These are phyloP conservation scores for Pararge aegeria DNA, from an alignment of 1,140 invertebrate genomes.

Conservation along the genomic window DNA sequence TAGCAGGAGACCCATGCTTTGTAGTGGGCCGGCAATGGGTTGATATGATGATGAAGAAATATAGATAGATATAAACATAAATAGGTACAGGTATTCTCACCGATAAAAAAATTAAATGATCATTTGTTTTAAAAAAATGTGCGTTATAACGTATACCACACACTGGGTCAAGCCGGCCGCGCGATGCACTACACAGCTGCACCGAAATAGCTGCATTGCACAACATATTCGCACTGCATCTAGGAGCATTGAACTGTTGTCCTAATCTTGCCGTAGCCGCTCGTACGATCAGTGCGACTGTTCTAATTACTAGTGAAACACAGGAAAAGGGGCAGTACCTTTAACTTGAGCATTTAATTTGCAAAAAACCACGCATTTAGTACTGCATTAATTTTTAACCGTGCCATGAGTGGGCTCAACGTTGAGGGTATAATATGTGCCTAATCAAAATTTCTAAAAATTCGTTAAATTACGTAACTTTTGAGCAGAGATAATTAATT, in stretches of 20 bases:
- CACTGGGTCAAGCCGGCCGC: conserved; percentile 28
- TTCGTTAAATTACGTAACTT: conserved; percentile 7
- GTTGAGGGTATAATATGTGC: conserved; percentile 56
- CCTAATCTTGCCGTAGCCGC: conserved; percentile 56
- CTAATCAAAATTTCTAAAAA: background rate
- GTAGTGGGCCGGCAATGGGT: no score
- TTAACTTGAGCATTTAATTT: conserved; percentile 13
- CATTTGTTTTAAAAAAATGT: conserved; percentile 33
- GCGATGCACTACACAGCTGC: conserved; percentile 52
- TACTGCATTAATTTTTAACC: conserved; percentile 8
- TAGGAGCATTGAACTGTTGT: conserved; percentile 71
- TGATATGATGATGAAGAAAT: no score
- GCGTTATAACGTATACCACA: conserved; percentile 15
- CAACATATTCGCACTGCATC: conserved; percentile 75
- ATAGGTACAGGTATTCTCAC: no score
- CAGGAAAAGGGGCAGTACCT: conserved; percentile 18
- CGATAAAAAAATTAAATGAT: background rate
- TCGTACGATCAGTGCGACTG: conserved; percentile 59
- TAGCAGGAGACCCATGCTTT: no score
- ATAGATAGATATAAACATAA: no score
- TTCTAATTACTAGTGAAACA: conserved; percentile 66
- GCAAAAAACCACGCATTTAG: conserved; percentile 16
- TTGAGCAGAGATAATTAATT: conserved; percentile 24
- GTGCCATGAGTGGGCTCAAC: conserved; percentile 55
- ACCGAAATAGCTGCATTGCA: conserved; percentile 72